Conservation (phyloP, 2,888 invertebrate genomes). For the Mesopsocus fuscifrons region DNA sequence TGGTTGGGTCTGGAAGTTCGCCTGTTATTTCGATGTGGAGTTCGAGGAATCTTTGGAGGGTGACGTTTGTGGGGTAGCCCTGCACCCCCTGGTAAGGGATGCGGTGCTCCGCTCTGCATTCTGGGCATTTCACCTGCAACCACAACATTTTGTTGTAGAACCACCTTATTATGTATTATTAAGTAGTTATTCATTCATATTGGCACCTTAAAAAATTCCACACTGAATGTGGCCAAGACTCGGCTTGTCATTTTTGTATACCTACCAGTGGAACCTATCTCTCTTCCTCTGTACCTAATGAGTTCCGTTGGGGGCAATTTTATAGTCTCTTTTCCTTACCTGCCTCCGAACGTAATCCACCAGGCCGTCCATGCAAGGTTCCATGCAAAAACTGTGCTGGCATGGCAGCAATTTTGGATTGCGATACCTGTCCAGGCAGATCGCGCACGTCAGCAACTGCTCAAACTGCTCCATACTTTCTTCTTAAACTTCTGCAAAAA, state of each 20-base stretch:
- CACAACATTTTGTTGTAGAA: no score
- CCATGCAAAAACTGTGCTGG: slow-evolving; percentile 99
- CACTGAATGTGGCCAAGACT: no score
- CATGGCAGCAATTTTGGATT: slow-evolving; percentile 98
- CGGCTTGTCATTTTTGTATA: no score
- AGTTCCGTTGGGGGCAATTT: no score
- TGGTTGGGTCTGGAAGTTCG: slow-evolving; percentile 76
- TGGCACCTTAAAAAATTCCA: no score
- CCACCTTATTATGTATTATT: no score
- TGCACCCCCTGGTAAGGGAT: slow-evolving; percentile 90
- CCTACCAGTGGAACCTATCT: no score
- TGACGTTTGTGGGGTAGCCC: slow-evolving; percentile 91
- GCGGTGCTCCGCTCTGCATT: slow-evolving; percentile 91
- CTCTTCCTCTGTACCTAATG: no score
- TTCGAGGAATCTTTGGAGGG: slow-evolving; percentile 83
- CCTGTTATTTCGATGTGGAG: slow-evolving; percentile 85
- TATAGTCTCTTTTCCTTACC: slow-evolving; percentile 37
- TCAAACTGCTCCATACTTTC: slow-evolving; percentile 98
- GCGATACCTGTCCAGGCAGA: slow-evolving; percentile 91
- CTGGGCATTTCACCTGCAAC: slow-evolving; percentile 83
- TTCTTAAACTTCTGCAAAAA: no score
- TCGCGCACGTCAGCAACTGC: slow-evolving; percentile 93
- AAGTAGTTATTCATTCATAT: no score
- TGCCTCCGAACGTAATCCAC: slow-evolving; percentile 88
- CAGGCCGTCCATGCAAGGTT: slow-evolving; percentile 94